Base-by-base conservation (phyloP, 2,113 vertebrate genomes). In the Thinocorus orbignyianus region DNA sequence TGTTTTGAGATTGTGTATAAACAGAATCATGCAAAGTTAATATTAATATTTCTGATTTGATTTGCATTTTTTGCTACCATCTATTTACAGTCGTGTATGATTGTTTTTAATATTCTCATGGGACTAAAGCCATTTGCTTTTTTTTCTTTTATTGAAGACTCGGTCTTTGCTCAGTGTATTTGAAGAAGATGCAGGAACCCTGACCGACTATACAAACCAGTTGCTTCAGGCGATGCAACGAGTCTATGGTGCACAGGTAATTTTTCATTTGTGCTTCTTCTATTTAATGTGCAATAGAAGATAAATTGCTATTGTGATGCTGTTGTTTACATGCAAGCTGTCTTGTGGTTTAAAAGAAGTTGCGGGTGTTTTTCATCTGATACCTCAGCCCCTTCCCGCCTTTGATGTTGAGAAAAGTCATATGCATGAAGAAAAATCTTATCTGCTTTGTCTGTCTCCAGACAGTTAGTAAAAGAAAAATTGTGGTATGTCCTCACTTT, bases 191-290 rank as follows among this genome's bases (percentile, higher is more conserved):
- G 98, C 99, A 4, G 99, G 98, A 73, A 99, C 99, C 7, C 99
- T 99, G 48, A 99, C 99, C 5, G 99, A 99, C n/a, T 99, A 99
- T 81, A 99, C 99, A 93, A 99, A 99, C 97, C 98, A 99, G 97
- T 98, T 99, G 96, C 98, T 99, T 44, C 99, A 99, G 92, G 98
- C 99, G 4, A 99, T 99, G 99, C 99, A 99, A 93, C 98, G 99
- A 5, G 99, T 99, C 90, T 99, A 99, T 31, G 99, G 99, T 80
- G 99, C 99, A 31, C 99, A 99, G 99, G 99, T 99, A 98, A 94
- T 60, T 81, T 78, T 82, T 52, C 25, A 17, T 66, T 84, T 70
- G 31, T 58, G 30, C 80, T 88, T 91, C 65, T 90, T 92, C 72
- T 94, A 70, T 96, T 94, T 1, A 0, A 0, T 62, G 65, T 81